phyloP scores from a whole-genome alignment of 2,888 invertebrate genomes.

The Drosophila rellima region DNA sequence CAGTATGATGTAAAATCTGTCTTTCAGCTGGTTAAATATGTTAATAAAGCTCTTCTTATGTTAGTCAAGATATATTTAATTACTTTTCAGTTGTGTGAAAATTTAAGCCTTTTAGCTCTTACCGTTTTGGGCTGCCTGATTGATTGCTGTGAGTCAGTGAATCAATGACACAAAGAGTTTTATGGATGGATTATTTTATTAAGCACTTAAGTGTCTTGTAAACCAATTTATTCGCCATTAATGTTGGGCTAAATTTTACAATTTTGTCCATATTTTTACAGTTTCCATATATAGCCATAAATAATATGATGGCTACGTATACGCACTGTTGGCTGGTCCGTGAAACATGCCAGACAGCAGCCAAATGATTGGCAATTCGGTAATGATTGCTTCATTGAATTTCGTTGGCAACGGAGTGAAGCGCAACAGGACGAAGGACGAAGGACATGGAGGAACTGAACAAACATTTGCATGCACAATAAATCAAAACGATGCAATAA shows the following conservation, averaged over 20 bases:
- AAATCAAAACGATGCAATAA: conserved; percentile 62
- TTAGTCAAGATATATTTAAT: background rate
- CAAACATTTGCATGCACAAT: conserved; percentile 61
- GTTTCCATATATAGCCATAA: conserved; percentile 33
- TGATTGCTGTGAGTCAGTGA: background rate
- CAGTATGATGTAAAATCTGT: background rate
- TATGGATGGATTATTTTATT: background rate
- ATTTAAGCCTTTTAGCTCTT: too few species aligned
- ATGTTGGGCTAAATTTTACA: conserved; percentile 15
- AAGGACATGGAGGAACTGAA: conserved; percentile 13
- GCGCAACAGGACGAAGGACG: conserved; percentile 44
- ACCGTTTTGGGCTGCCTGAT: background rate
- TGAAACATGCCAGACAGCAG: conserved; percentile 21
- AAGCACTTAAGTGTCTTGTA: background rate
- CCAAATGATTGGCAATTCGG: conserved; percentile 55
- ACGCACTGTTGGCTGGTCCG: conserved; percentile 14
- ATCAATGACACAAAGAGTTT: background rate
- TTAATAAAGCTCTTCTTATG: background rate
- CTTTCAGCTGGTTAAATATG: background rate
- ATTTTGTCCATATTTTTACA: conserved; percentile 4
- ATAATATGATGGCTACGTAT: conserved; percentile 14
- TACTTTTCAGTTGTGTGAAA: background rate
- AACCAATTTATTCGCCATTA: too few species aligned
- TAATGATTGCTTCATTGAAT: conserved; percentile 54
- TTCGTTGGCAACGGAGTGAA: conserved; percentile 18